Evolutionary conservation across 2,113 vertebrate species (phyloP).

Genomic region (Anguilla japonica): DNA sequence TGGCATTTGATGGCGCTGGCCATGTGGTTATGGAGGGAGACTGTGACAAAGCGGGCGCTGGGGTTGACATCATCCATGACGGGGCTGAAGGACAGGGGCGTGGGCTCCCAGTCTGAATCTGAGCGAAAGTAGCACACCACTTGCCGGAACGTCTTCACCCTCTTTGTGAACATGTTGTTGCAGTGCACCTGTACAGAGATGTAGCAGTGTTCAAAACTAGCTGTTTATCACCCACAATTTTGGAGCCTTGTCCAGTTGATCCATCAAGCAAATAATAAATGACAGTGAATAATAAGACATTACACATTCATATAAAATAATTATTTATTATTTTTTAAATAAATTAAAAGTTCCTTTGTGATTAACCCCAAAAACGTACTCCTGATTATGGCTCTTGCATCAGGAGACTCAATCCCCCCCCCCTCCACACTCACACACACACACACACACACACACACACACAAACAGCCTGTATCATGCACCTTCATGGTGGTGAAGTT

Average conservation of each 20-base stretch:
- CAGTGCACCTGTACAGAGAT: conserved; percentile 82
- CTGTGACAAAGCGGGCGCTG: conserved; percentile 87
- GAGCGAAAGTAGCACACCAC: conserved; percentile 91
- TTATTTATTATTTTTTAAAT: no score
- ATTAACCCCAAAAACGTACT: background rate
- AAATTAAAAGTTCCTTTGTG: background rate
- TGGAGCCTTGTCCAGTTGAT: no score
- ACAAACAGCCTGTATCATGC: background rate
- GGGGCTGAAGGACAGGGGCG: conserved; percentile 74
- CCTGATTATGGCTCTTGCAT: background rate
- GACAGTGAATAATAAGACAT: no score
- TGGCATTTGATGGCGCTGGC: conserved; percentile 95
- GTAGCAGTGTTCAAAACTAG: no score
- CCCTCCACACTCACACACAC: background rate
- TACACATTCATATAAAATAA: background rate
- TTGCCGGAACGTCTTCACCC: conserved; percentile 89
- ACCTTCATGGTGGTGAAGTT: conserved; percentile 99
- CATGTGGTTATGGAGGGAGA: conserved; percentile 92
- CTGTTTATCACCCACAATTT: no score
- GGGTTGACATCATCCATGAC: conserved; percentile 85
- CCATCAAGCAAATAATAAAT: no score
- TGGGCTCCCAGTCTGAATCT: conserved; percentile 86
- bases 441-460: background rate
- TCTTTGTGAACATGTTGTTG: conserved; percentile 91
- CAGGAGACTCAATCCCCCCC: background rate